Evolutionary conservation across 2,797 vertebrate genomes (phyloP).

Genomic region (Catostomus latipinnis): DNA sequence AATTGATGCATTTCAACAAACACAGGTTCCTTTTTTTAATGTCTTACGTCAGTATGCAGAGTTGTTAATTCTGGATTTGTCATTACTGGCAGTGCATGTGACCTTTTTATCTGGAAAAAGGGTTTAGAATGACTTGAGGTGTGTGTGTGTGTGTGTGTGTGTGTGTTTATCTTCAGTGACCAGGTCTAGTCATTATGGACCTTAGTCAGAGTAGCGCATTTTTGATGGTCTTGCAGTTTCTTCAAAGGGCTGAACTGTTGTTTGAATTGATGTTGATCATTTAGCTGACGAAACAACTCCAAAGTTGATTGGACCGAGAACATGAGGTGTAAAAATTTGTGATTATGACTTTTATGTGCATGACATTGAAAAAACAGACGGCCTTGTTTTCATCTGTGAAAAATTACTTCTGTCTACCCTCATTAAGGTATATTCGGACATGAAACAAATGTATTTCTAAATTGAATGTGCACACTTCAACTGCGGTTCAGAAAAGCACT

Average conservation of each 20-base stretch:
- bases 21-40: not conserved
- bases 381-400: too few species aligned
- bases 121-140: conserved; percentile 42
- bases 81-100: conserved; percentile 65
- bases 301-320: too few species aligned
- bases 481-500: conserved; percentile 39
- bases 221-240: too few species aligned
- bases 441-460: conserved; percentile 41
- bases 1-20: conserved; percentile 4
- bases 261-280: too few species aligned
- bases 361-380: too few species aligned
- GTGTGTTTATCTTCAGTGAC: conserved; percentile 52
- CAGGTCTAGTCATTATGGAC: conserved; percentile 66
- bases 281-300: too few species aligned
- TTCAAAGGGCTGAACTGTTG: too few species aligned
- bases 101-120: conserved; percentile 51
- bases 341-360: too few species aligned
- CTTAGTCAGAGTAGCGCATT: too few species aligned
- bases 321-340: too few species aligned
- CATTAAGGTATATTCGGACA: conserved; percentile 34
- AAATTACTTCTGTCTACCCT: too few species aligned
- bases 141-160: too few species aligned
- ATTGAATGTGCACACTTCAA: conserved; percentile 23
- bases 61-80: conserved; percentile 44
- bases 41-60: conserved; percentile 49